phyloP scores from a whole-genome alignment of 2,888 invertebrate species.

The Octonoba sinensis region DNA sequence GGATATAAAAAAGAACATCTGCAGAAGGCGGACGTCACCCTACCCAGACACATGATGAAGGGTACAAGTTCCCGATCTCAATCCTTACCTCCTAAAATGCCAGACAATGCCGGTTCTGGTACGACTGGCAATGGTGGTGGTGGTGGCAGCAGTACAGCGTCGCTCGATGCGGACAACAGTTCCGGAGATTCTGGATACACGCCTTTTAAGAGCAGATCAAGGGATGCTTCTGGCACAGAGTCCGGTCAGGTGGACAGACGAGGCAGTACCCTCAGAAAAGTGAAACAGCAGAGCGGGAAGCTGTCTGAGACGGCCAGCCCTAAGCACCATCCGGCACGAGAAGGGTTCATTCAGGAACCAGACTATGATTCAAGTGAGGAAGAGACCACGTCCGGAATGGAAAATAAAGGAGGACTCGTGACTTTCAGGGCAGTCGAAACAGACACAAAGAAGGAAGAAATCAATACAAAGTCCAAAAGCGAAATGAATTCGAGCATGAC shows the following conservation, averaged over 20 bases:
- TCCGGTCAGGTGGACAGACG: slow-evolving; percentile 35
- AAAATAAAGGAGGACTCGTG: slow-evolving; percentile 39
- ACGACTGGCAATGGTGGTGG: slow-evolving; percentile 30
- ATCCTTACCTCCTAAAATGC: slow-evolving; percentile 56
- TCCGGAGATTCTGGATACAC: slow-evolving; percentile 54
- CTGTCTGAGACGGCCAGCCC: slow-evolving; percentile 57
- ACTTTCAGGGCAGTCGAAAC: slow-evolving; percentile 55
- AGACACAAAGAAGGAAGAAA: slow-evolving; percentile 8
- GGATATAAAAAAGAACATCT: slow-evolving; percentile 64
- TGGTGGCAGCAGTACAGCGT: slow-evolving; percentile 46
- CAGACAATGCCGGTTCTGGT: slow-evolving; percentile 22
- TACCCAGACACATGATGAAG: slow-evolving; percentile 29
- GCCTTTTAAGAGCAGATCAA: slow-evolving; percentile 48
- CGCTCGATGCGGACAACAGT: slow-evolving; percentile 40
- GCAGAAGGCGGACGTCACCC: slow-evolving; percentile 74
- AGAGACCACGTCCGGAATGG: slow-evolving; percentile 68
- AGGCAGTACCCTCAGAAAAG: slow-evolving; percentile 52
- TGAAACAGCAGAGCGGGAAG: slow-evolving; percentile 40
- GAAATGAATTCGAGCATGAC: slow-evolving; percentile 37
- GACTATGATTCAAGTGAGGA: slow-evolving; percentile 90
- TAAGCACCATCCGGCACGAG: slow-evolving; percentile 52
- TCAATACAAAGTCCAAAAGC: not conserved
- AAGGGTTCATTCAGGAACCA: slow-evolving; percentile 88
- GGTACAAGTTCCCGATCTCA: slow-evolving; percentile 40
- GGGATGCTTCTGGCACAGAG: slow-evolving; percentile 41